phyloP scores from a whole-genome alignment of 1,140 invertebrate species.

The Euborellia annulipes region DNA sequence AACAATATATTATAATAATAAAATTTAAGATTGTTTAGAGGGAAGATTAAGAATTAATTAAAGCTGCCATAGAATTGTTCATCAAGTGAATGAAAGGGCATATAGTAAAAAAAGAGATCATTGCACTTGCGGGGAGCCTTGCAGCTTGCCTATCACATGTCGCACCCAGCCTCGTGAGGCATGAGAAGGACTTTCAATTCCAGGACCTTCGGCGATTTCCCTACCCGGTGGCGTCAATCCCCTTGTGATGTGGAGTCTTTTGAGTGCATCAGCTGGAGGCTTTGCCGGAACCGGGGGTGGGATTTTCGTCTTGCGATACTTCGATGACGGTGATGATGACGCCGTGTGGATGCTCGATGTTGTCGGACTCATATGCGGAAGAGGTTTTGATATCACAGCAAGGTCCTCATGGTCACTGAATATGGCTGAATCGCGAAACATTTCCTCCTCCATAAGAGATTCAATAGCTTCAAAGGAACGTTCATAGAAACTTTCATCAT shows the following conservation, averaged over 20 bases:
- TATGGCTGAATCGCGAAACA: constrained; percentile 66
- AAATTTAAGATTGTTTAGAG: too few relatives aligned
- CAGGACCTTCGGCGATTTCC: constrained; percentile 13
- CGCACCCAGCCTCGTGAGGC: constrained; percentile 31
- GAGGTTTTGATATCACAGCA: constrained; percentile 13
- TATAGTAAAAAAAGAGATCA: neutral
- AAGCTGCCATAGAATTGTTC: neutral
- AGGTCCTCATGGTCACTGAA: constrained; percentile 56
- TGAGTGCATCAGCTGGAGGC: constrained; percentile 20
- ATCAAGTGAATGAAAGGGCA: neutral
- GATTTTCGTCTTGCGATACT: constrained; percentile 16
- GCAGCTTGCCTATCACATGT: constrained; percentile 32
- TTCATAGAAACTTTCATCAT: constrained; percentile 54
- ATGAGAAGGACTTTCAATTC: constrained; percentile 11
- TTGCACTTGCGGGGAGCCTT: constrained; percentile 17
- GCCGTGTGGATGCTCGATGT: constrained; percentile 8
- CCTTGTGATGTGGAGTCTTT: constrained; percentile 7
- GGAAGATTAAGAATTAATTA: too few relatives aligned
- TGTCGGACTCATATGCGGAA: neutral
- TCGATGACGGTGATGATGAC: constrained; percentile 6
- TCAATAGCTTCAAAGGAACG: constrained; percentile 60
- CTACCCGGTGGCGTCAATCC: neutral
- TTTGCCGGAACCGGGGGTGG: constrained; percentile 28
- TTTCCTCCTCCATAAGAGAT: constrained; percentile 36
- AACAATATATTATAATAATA: too few relatives aligned